phyloP scores from a whole-genome alignment of 1,140 invertebrate species.

The Drosophila navojoa region DNA sequence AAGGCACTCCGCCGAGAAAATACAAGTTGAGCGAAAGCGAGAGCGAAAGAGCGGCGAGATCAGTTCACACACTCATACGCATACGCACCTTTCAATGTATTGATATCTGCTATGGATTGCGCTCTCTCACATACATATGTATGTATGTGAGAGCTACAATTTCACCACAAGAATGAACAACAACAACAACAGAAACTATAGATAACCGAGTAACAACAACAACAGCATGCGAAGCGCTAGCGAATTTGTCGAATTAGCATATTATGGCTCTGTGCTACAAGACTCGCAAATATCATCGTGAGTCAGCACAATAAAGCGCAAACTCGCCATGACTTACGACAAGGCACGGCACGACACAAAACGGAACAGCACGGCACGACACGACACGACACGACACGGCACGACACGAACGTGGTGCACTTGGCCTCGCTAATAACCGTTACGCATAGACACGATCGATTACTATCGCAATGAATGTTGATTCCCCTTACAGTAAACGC shows the following conservation, averaged over 20 bases:
- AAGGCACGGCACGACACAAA: conserved; percentile 17
- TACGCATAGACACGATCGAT: conserved; percentile 30
- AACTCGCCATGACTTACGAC: conserved; percentile 33
- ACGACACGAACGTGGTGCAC: conserved; percentile 1
- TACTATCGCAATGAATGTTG: conserved; percentile 21
- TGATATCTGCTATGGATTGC: conserved; percentile 7
- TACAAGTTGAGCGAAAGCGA: background rate
- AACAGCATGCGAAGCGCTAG: conserved; percentile 5
- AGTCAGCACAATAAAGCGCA: conserved; percentile 19
- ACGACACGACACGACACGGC: conserved; percentile 2
- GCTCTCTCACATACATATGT: background rate
- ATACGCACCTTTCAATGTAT: background rate
- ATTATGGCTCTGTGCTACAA: conserved; percentile 21
- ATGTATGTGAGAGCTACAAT: conserved; percentile 25
- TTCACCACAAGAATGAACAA: conserved; percentile 31
- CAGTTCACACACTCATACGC: background rate
- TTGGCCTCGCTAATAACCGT: conserved; percentile 26
- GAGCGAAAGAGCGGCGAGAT: conserved; percentile 3
- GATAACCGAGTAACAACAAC: conserved; percentile 25
- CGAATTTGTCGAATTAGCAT: conserved; percentile 39
- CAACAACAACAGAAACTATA: conserved; percentile 23
- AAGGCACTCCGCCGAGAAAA: conserved; percentile 27
- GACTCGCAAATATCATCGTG: conserved; percentile 37
- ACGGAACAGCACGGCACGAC: conserved; percentile 10
- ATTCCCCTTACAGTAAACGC: conserved; percentile 7